Conservation (phyloP, 2,113 vertebrate genomes). For the Dicaeum eximium region DNA sequence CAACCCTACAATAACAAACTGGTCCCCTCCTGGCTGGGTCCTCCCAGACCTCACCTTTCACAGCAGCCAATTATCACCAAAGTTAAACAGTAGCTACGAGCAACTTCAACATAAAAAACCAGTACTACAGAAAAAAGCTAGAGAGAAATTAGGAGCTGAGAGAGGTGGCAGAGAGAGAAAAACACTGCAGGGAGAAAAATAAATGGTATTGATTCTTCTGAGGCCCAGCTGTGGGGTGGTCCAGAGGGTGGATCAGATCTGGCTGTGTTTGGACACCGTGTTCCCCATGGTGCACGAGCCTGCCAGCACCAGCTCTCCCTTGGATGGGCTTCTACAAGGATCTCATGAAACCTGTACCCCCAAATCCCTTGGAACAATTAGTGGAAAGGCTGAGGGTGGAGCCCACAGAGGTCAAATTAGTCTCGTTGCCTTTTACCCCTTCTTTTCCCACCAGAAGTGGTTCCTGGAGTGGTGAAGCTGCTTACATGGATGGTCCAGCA, state of each 20-base stretch:
- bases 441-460: neutral
- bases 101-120: neutral
- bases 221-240: neutral
- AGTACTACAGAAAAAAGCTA: neutral
- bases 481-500: neutral
- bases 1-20: neutral
- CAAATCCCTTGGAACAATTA: neutral
- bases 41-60: neutral
- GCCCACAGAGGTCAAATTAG: neutral
- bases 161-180: neutral
- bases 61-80: neutral
- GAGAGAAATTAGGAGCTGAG: neutral
- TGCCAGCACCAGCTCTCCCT: neutral
- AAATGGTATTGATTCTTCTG: neutral
- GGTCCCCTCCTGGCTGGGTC: neutral
- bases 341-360: neutral
- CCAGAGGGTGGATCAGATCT: neutral
- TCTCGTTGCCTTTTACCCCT: neutral
- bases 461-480: neutral
- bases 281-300: neutral
- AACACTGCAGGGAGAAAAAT: neutral
- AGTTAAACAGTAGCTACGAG: neutral
- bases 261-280: neutral
- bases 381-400: neutral
- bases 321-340: neutral